Evolutionary conservation across 2,888 invertebrate genomes (phyloP).

Genomic region (Napeogenes sylphis): DNA sequence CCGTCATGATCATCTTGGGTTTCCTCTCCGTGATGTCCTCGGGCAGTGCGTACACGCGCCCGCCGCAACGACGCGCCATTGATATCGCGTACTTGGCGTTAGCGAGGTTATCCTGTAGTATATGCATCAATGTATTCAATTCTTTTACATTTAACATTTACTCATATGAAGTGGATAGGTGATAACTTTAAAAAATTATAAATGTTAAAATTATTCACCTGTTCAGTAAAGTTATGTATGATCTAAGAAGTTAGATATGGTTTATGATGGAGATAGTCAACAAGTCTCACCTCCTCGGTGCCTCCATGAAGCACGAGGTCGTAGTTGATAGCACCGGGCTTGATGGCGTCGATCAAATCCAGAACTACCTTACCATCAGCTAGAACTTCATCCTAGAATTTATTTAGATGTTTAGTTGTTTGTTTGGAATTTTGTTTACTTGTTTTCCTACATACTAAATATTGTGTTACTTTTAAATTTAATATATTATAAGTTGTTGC

Average conservation of each 20-base stretch:
- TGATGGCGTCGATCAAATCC: constrained; percentile 97
- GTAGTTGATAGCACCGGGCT: constrained; percentile 96
- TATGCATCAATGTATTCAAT: background rate
- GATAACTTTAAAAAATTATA: too few relatives aligned
- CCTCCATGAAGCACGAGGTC: constrained; percentile 89
- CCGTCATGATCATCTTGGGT: constrained; percentile 99
- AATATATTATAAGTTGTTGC: too few relatives aligned
- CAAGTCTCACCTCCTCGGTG: constrained; percentile 83
- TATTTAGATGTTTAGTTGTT: background rate
- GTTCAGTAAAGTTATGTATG: too few relatives aligned
- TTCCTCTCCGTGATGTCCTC: constrained; percentile 99
- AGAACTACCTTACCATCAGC: constrained; percentile 94
- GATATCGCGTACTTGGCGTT: constrained; percentile 99
- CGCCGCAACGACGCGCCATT: constrained; percentile 98
- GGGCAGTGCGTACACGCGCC: constrained; percentile 97
- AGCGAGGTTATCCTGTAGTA: constrained; percentile 88
- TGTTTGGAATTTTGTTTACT: too few relatives aligned
- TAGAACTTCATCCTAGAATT: constrained; percentile 87
- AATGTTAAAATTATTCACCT: too few relatives aligned
- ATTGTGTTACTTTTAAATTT: too few relatives aligned
- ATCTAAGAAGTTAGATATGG: too few relatives aligned
- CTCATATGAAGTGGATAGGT: too few relatives aligned
- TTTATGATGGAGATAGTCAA: too few relatives aligned
- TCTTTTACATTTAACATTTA: too few relatives aligned
- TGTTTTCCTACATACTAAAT: too few relatives aligned